Evolutionary conservation across 2,797 vertebrate species (phyloP).

Genomic region (Gymnothorax reevesii): DNA sequence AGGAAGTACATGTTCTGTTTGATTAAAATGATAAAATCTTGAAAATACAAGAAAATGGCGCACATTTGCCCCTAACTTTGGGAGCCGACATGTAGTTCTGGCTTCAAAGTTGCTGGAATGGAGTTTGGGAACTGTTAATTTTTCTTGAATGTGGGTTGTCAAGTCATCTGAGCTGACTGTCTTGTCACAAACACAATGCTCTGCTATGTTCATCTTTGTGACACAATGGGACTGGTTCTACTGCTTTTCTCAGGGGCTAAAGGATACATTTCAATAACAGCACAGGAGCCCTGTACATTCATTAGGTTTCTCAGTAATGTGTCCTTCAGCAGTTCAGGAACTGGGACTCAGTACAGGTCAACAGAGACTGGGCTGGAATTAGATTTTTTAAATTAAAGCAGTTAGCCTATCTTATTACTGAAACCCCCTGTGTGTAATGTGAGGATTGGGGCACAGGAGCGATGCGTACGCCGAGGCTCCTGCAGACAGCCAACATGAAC

Average conservation of each 20-base stretch:
- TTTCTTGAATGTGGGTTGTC: constrained; percentile 22
- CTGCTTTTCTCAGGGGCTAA: constrained; percentile 48
- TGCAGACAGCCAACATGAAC: background rate
- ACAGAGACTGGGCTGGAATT: background rate
- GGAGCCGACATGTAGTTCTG: background rate
- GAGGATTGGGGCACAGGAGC: background rate
- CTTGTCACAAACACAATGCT: constrained; percentile 21
- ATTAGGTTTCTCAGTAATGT: background rate
- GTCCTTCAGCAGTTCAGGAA: background rate
- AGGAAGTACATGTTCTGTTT: too few relatives aligned
- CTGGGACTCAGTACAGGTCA: background rate
- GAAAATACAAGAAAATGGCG: too few relatives aligned
- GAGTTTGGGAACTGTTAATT: constrained; percentile 16
- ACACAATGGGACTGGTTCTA: constrained; percentile 42
- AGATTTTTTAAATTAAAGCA: background rate
- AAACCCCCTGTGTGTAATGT: background rate
- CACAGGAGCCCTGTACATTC: background rate
- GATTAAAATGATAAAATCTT: too few relatives aligned
- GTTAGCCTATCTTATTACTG: background rate
- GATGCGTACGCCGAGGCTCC: background rate
- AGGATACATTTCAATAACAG: constrained; percentile 34
- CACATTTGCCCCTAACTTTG: too few relatives aligned
- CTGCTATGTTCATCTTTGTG: constrained; percentile 29
- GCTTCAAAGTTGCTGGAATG: constrained; percentile 6
- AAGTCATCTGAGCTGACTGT: background rate